These are phyloP conservation scores for Enteromius fasciolatus DNA, from an alignment of 2,797 vertebrate species.

Conservation along the genomic window DNA sequence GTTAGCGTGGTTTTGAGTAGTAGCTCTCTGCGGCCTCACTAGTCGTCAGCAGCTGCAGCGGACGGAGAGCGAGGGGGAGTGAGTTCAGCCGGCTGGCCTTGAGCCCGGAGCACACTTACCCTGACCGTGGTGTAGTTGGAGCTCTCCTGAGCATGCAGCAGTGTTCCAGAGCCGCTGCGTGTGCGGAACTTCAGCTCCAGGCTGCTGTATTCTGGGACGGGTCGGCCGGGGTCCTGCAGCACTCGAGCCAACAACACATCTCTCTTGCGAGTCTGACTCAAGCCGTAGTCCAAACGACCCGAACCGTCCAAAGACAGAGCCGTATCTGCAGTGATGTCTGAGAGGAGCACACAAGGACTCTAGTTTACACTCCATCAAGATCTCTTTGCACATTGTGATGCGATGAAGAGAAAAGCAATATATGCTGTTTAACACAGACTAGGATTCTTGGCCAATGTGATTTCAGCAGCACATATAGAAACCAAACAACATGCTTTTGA, in stretches of 20 bases:
- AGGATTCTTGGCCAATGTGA: neutral
- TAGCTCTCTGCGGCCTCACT: constrained; percentile 16
- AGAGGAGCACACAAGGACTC: neutral
- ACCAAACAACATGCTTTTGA: neutral
- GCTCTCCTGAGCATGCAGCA: constrained; percentile 92
- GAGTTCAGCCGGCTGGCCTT: neutral
- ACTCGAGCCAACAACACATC: constrained; percentile 81
- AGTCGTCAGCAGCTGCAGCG: neutral
- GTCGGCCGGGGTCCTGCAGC: constrained; percentile 60
- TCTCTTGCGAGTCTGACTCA: constrained; percentile 86
- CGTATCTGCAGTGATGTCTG: constrained; percentile 90
- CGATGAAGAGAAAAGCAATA: neutral
- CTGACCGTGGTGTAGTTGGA: constrained; percentile 97
- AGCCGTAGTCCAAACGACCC: constrained; percentile 88
- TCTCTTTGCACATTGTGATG: neutral
- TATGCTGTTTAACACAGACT: neutral
- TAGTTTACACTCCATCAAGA: neutral
- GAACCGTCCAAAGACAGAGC: constrained; percentile 92
- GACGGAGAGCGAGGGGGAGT: neutral
- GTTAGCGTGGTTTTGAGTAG: constrained; percentile 31
- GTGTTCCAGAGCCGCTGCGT: constrained; percentile 86
- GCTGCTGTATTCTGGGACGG: constrained; percentile 66
- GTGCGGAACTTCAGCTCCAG: constrained; percentile 96
- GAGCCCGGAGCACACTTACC: constrained; percentile 75
- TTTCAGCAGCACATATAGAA: neutral